Conservation (phyloP, 2,113 vertebrate species). For the Chelonoidis abingdonii region DNA sequence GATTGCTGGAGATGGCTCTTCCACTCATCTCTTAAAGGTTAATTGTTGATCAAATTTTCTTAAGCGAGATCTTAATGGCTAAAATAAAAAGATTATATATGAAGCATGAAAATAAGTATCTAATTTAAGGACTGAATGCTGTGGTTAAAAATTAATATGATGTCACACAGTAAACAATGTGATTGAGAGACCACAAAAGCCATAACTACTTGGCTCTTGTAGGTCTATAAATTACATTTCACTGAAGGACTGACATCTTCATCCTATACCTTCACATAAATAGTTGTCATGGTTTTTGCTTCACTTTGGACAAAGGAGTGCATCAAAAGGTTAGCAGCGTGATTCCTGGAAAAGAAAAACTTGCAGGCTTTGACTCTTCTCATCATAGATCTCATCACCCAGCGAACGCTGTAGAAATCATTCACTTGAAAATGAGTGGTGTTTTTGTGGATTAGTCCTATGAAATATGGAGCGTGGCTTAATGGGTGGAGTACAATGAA, state of each 20-base stretch:
- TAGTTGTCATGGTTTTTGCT: neutral
- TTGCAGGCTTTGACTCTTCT: neutral
- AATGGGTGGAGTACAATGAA: slow-evolving; percentile 64
- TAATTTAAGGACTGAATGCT: neutral
- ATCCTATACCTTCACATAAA: slow-evolving; percentile 32
- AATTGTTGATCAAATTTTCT: neutral
- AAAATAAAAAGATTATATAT: slow-evolving; percentile 33
- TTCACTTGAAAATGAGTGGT: slow-evolving; percentile 69
- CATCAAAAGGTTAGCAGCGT: slow-evolving; percentile 5
- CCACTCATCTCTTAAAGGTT: neutral
- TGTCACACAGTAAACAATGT: slow-evolving; percentile 14
- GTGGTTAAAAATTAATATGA: slow-evolving; percentile 53
- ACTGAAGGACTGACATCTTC: slow-evolving; percentile 15
- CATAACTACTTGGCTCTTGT: neutral
- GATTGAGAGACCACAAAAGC: neutral
- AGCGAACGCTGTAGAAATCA: slow-evolving; percentile 63
- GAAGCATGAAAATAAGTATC: neutral
- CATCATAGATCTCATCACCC: slow-evolving; percentile 39
- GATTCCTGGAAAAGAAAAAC: slow-evolving; percentile 6
- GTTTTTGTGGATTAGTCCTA: slow-evolving; percentile 63
- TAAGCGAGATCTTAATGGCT: slow-evolving; percentile 13
- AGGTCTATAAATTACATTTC: neutral
- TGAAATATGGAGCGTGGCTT: slow-evolving; percentile 54
- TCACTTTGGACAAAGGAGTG: slow-evolving; percentile 40
- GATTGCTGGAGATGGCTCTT: neutral